Percentiles rank a stretch among this genome's conserved stretches.
Conservation (phyloP, 2,113 vertebrate genomes). For the Lucifuga dentata region DNA sequence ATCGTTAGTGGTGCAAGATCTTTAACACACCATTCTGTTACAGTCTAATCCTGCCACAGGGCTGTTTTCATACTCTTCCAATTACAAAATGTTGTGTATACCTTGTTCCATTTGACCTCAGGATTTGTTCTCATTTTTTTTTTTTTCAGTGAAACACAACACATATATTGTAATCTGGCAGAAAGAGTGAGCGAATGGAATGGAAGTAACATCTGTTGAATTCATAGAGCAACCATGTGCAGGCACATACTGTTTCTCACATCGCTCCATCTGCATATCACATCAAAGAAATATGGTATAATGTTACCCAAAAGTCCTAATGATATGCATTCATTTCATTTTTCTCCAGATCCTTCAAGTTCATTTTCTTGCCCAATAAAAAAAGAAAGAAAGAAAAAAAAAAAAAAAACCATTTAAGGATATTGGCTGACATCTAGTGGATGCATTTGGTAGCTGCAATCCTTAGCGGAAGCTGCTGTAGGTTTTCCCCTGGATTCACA, state of each 20-base stretch:
- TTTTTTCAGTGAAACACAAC: constrained; percentile 4
- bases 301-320: neutral
- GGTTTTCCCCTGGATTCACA: constrained; percentile 31
- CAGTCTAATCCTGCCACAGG: neutral
- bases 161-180: constrained; percentile 2
- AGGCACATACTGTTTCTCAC: constrained; percentile 8
- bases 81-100: constrained; percentile 5
- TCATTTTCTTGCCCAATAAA: neutral
- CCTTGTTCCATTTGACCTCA: neutral
- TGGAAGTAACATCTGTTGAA: constrained; percentile 53
- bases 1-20: neutral
- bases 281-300: constrained; percentile 39
- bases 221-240: constrained; percentile 49
- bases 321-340: constrained; percentile 16
- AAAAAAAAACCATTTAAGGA: constrained; percentile 58
- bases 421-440: constrained; percentile 80
- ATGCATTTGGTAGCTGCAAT: constrained; percentile 10
- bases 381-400: no score
- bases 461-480: neutral
- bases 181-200: constrained; percentile 7
- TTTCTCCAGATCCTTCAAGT: neutral
- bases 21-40: neutral
- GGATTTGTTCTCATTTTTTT: constrained; percentile 26
- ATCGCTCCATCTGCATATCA: constrained; percentile 39
- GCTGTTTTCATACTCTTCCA: neutral